phyloP scores from a whole-genome alignment of 2,888 invertebrate species.

The Frankliniella fusca region DNA sequence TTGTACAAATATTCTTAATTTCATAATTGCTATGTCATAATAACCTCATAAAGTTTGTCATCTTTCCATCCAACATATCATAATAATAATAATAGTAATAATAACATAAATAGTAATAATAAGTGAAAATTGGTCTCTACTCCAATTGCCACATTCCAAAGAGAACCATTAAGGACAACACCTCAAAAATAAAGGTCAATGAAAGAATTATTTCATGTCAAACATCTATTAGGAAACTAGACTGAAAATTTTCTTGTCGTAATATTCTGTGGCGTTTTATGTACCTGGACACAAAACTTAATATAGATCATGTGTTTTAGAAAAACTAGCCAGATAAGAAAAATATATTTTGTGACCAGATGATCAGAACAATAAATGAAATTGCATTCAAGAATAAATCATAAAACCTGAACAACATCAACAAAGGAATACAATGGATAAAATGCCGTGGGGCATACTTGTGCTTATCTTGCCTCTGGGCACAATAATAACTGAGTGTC shows the following conservation, averaged over 20 bases:
- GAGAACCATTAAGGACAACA: neutral
- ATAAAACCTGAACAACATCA: too few species aligned
- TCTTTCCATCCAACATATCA: conserved; percentile 8
- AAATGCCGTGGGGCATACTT: too few species aligned
- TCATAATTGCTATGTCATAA: neutral
- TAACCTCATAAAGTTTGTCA: neutral
- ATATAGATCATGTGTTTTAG: neutral
- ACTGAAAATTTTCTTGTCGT: neutral
- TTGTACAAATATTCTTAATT: neutral
- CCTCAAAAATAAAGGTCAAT: neutral
- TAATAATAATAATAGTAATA: neutral
- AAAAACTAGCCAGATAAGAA: neutral
- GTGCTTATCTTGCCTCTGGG: too few species aligned
- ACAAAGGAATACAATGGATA: too few species aligned
- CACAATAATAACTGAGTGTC: too few species aligned
- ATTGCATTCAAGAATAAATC: neutral
- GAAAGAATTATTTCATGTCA: neutral
- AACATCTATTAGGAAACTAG: neutral
- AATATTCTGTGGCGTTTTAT: neutral
- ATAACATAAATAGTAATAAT: neutral
- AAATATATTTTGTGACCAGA: conserved; percentile 5
- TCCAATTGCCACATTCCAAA: neutral
- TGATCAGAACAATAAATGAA: neutral
- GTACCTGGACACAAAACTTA: neutral
- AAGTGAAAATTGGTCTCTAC: neutral